These are phyloP conservation scores for Scolanthus callimorphus DNA, from an alignment of 92 coral and sea anemone genomes.

Conservation along the genomic window DNA sequence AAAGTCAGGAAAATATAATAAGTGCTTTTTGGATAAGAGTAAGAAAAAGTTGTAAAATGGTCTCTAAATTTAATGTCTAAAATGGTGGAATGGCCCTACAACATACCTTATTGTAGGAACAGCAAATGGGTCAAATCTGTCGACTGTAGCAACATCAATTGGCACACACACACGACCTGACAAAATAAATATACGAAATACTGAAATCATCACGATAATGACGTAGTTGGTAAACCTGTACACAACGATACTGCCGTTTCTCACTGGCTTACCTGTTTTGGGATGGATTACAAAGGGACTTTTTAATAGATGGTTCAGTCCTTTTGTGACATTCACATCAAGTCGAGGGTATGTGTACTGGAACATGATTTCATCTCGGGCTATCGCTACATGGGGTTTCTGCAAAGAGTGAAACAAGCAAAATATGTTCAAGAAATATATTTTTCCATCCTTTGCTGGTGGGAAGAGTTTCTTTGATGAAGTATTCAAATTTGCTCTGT, in stretches of 20 bases:
- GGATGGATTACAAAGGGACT: conserved; percentile 98
- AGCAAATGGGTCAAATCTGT: conserved; percentile 84
- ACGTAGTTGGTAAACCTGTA: no score
- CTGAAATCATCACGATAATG: no score
- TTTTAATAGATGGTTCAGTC: conserved; percentile 89
- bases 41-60: no score
- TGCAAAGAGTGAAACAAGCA: conserved; percentile 3
- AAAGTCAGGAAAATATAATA: no score
- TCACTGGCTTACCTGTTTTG: conserved; percentile 68
- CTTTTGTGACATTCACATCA: conserved; percentile 97
- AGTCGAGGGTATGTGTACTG: conserved; percentile 96
- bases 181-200: background rate
- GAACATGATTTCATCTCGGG: conserved; percentile 73
- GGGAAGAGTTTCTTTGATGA: no score
- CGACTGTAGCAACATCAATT: conserved; percentile 69
- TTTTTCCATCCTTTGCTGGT: no score
- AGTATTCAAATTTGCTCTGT: no score
- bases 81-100: background rate
- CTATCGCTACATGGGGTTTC: conserved; percentile 10
- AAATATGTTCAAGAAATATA: background rate
- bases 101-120: conserved; percentile 89
- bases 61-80: no score
- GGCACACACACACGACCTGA: conserved; percentile 96
- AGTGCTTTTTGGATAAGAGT: no score
- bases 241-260: background rate